Evolutionary conservation across 1,140 invertebrate genomes (phyloP).

Genomic region (Cydia pomonella): DNA sequence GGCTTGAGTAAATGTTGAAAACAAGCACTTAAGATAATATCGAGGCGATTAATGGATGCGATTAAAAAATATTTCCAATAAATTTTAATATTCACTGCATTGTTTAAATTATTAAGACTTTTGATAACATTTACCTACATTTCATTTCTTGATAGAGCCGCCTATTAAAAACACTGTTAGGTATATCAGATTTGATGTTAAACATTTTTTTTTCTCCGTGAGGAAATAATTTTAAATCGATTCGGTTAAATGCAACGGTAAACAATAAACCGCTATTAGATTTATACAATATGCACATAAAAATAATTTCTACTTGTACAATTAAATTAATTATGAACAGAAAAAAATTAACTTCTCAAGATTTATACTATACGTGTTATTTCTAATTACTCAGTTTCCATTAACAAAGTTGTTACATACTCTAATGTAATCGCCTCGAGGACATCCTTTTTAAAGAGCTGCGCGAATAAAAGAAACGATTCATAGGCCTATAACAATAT

Average conservation of each 20-base stretch:
- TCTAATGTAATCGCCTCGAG: neutral
- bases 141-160: neutral
- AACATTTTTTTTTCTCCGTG: too few species aligned
- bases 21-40: conserved; percentile 19
- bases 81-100: conserved; percentile 14
- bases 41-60: neutral
- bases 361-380: neutral
- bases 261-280: too few species aligned
- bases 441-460: neutral
- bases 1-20: conserved; percentile 15
- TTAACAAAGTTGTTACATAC: neutral
- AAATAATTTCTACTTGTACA: neutral
- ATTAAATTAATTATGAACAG: neutral
- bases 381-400: neutral
- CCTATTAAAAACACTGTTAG: neutral
- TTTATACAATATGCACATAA: neutral
- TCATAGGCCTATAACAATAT: neutral
- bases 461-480: neutral
- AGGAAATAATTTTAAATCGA: too few species aligned
- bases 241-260: too few species aligned
- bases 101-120: conserved; percentile 6
- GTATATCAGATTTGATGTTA: neutral
- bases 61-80: conserved; percentile 19
- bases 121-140: neutral
- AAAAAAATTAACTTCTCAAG: neutral